phyloP scores from a whole-genome alignment of 2,797 vertebrate genomes.

The Nannoperca australis region DNA sequence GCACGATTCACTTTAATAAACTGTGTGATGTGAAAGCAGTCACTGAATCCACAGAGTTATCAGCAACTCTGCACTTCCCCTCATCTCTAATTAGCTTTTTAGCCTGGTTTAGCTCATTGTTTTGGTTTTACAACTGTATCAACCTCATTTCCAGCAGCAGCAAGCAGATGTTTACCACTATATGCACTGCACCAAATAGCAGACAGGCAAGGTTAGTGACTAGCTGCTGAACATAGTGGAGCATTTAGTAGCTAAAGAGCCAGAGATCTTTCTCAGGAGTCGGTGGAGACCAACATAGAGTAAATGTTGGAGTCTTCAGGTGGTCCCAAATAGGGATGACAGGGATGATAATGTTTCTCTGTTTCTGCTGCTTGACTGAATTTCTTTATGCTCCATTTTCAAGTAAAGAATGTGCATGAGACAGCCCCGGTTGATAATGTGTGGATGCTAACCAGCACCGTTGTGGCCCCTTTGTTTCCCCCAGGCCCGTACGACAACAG shows the following conservation, averaged over 20 bases:
- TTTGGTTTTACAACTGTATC: not conserved
- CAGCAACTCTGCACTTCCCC: not conserved
- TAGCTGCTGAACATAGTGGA: not conserved
- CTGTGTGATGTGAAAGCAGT: not conserved
- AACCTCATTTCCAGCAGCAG: not conserved
- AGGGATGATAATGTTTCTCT: not conserved
- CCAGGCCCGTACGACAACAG: conserved; percentile 87
- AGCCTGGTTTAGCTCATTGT: not conserved
- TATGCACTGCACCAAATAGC: not conserved
- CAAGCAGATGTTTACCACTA: not conserved
- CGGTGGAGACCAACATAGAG: not conserved
- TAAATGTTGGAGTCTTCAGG: not conserved
- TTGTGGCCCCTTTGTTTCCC: not conserved
- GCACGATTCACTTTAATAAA: not conserved
- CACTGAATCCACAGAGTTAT: not conserved
- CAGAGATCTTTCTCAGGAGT: not conserved
- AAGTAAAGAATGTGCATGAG: not conserved
- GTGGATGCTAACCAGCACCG: not conserved
- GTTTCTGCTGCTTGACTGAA: not conserved
- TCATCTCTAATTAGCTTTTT: not conserved
- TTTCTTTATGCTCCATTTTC: not conserved
- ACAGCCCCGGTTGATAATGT: not conserved
- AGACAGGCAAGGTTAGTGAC: not conserved
- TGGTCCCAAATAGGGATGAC: not conserved
- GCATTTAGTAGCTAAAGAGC: not conserved